Percentiles rank a stretch among this genome's conserved stretches.
Conservation (phyloP, 2,113 vertebrate species). For the Ariopsis seemanni region DNA sequence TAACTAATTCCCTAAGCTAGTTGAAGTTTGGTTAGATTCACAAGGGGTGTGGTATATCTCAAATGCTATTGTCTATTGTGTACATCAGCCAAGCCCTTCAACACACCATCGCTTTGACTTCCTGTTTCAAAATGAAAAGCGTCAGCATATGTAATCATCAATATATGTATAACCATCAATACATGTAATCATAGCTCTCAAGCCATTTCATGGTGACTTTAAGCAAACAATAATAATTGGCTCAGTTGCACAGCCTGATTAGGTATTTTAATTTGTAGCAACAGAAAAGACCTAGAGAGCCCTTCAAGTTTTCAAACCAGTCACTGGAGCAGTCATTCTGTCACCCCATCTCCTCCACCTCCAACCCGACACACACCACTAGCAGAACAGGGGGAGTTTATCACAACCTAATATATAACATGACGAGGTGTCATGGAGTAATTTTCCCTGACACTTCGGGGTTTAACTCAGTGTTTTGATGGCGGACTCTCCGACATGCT, state of each 20-base stretch:
- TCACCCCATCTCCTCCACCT: conserved; percentile 33
- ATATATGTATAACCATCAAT: too few species aligned
- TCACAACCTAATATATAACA: conserved; percentile 65
- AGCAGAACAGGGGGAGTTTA: conserved; percentile 62
- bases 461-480: conserved; percentile 63
- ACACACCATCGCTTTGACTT: not conserved
- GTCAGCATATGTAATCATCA: not conserved
- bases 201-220: not conserved
- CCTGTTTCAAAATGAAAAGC: not conserved
- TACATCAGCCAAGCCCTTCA: not conserved
- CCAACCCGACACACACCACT: conserved; percentile 40
- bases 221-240: not conserved
- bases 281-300: not conserved
- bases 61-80: not conserved
- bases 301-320: conserved; percentile 7
- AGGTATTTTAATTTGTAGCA: not conserved
- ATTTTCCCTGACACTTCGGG: conserved; percentile 66
- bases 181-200: not conserved
- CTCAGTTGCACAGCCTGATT: not conserved
- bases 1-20: not conserved
- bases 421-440: conserved; percentile 65
- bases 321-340: conserved; percentile 15
- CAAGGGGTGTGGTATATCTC: not conserved
- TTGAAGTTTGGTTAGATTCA: not conserved
- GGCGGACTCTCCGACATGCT: conserved; percentile 55